Conservation (phyloP, 2,888 invertebrate species). For the Teleogryllus oceanicus region DNA sequence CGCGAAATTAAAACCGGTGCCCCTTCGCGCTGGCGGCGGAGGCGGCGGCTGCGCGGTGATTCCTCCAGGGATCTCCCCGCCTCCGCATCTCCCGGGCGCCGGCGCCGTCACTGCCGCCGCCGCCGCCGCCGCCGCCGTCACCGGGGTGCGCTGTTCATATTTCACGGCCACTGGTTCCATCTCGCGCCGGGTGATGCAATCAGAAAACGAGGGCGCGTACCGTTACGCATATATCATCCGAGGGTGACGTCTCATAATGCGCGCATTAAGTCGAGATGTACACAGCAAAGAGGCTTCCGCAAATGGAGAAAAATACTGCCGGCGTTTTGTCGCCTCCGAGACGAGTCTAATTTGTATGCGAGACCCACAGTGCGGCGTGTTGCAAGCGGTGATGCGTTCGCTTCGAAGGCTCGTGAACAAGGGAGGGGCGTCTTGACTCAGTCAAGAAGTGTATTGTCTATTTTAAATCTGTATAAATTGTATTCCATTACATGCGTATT, state of each 20-base stretch:
- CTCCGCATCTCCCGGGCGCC: background rate
- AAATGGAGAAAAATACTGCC: background rate
- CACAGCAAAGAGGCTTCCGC: constrained; percentile 6
- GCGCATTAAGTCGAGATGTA: constrained; percentile 18
- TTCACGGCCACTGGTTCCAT: constrained; percentile 31
- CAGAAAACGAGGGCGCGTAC: constrained; percentile 10
- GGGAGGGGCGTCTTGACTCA: too few relatives aligned
- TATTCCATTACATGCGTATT: too few relatives aligned
- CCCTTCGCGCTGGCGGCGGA: background rate
- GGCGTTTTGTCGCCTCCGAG: background rate
- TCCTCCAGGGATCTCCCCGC: constrained; percentile 2
- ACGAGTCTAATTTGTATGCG: background rate
- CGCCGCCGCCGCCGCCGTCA: background rate
- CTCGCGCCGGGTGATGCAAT: constrained; percentile 19
- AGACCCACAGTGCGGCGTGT: background rate
- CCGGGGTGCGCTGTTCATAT: constrained; percentile 28
- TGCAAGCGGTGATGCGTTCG: too few relatives aligned
- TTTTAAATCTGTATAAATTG: too few relatives aligned
- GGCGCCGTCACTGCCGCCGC: background rate
- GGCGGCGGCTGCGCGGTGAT: background rate
- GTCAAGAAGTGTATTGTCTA: too few relatives aligned
- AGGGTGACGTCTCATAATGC: constrained; percentile 18
- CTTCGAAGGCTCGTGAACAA: too few relatives aligned
- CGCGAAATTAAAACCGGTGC: constrained; percentile 30
- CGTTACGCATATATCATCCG: constrained; percentile 18